These are phyloP conservation scores for Calephelis virginiensis DNA, from an alignment of 1,140 invertebrate species.

Conservation along the genomic window DNA sequence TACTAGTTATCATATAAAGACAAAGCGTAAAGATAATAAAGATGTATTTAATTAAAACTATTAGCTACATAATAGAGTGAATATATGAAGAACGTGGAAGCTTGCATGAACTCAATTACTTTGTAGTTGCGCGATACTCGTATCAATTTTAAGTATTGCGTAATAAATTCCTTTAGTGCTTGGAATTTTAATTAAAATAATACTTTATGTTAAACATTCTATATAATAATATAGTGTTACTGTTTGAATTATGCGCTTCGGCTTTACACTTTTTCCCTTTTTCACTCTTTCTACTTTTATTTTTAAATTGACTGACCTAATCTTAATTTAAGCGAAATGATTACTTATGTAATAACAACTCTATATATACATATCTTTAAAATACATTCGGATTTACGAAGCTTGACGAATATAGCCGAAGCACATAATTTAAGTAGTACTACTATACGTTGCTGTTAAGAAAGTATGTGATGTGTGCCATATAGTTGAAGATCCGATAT, in stretches of 20 bases:
- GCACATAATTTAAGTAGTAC: too few species aligned
- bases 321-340: too few species aligned
- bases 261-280: too few species aligned
- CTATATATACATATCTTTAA: too few species aligned
- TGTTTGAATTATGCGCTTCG: too few species aligned
- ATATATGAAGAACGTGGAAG: neutral
- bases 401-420: too few species aligned
- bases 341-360: too few species aligned
- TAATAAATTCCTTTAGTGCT: neutral
- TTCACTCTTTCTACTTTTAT: too few species aligned
- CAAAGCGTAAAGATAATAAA: too few species aligned
- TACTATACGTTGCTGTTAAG: neutral
- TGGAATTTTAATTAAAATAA: slow-evolving; percentile 14
- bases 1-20: too few species aligned
- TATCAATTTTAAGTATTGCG: neutral
- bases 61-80: neutral
- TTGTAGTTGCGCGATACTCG: neutral
- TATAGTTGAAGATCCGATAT: slow-evolving; percentile 36
- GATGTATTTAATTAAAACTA: neutral
- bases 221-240: neutral
- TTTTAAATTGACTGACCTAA: too few species aligned
- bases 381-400: too few species aligned
- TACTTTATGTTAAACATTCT: neutral
- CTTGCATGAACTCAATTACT: neutral
- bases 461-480: slow-evolving; percentile 17